A percentile compares a stretch with the other conserved stretches of the same genome.
Conservation (phyloP, 2,113 vertebrate genomes). For the Balaenoptera acutorostrata region DNA sequence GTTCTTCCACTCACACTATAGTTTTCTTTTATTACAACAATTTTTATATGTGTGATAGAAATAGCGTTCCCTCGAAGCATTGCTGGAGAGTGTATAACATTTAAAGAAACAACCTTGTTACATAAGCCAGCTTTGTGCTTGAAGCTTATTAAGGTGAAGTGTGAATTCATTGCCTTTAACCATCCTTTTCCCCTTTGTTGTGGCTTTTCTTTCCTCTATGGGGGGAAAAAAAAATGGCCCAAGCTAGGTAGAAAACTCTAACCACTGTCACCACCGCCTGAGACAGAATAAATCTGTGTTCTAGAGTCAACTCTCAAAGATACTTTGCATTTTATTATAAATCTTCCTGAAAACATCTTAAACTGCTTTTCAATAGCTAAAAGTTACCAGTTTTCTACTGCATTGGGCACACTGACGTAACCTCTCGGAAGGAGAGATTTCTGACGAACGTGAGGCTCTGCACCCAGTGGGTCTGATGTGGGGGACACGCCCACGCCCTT, state of each 20-base stretch:
- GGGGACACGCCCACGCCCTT: rapidly evolving
- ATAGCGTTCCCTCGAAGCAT: not conserved
- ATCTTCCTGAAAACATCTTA: not conserved
- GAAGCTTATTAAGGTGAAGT: not conserved
- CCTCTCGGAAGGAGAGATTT: not conserved
- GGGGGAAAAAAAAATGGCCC: not conserved
- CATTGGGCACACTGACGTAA: not conserved
- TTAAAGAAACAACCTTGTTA: not conserved
- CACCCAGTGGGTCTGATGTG: not conserved
- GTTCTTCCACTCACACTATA: not conserved
- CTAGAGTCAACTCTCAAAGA: not conserved
- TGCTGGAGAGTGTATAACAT: not conserved
- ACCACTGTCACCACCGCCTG: not conserved
- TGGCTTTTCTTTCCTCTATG: not conserved
- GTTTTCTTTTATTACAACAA: not conserved
- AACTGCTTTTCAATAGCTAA: not conserved
- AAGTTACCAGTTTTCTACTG: not conserved
- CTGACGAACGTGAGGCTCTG: not conserved
- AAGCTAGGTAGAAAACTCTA: not conserved
- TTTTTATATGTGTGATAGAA: not conserved
- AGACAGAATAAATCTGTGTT: not conserved
- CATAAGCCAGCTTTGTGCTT: not conserved
- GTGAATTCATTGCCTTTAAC: not conserved
- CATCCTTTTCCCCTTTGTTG: not conserved
- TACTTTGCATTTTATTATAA: not conserved